Conservation (phyloP, 2,888 invertebrate species). For the Archips xylosteana region DNA sequence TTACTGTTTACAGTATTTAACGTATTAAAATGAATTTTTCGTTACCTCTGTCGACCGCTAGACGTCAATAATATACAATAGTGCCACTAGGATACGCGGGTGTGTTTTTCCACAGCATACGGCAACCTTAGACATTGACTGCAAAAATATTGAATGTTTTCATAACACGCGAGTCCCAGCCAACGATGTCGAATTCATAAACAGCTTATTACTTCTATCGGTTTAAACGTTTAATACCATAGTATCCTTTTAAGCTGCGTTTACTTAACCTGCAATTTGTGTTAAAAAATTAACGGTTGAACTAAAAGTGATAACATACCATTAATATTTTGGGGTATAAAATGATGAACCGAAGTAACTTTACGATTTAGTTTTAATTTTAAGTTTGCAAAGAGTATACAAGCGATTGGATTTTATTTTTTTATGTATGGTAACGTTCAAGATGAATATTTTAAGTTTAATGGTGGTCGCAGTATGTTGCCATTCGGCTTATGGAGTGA, state of each 20-base stretch:
- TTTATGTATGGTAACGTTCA: neutral
- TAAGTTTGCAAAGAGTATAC: neutral
- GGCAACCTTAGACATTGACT: neutral
- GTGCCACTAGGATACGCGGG: neutral
- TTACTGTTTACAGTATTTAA: too few relatives aligned
- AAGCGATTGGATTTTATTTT: neutral
- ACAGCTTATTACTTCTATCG: neutral
- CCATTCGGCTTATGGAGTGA: conserved; percentile 30
- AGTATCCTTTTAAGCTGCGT: conserved; percentile 8
- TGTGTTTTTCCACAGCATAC: neutral
- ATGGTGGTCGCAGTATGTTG: conserved; percentile 10
- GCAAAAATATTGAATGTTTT: conserved; percentile 18
- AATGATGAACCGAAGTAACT: conserved; percentile 7
- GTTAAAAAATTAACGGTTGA: conserved; percentile 9
- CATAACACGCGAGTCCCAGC: neutral
- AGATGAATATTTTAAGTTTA: conserved; percentile 30
- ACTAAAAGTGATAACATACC: neutral
- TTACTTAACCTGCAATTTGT: conserved; percentile 24
- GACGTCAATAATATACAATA: too few relatives aligned
- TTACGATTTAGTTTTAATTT: conserved; percentile 13
- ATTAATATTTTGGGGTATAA: conserved; percentile 36
- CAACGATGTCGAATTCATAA: conserved; percentile 10
- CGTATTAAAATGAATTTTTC: too few relatives aligned
- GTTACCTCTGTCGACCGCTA: too few relatives aligned
- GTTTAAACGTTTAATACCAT: conserved; percentile 16